Percentiles rank a stretch among this genome's conserved stretches.
Conservation (phyloP, 2,113 vertebrate species). For the Chaenocephalus aceratus region DNA sequence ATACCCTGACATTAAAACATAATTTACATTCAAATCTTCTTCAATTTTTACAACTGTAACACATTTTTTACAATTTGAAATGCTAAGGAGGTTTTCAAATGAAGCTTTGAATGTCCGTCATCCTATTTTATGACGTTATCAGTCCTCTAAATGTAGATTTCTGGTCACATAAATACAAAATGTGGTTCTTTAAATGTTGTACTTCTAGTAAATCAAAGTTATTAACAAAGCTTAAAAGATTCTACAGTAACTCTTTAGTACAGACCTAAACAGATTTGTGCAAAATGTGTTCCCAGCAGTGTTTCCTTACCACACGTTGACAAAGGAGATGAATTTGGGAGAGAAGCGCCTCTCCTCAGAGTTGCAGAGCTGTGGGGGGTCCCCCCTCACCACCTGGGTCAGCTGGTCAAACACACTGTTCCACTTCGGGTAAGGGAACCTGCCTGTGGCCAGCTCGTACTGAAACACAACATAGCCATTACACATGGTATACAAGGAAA, state of each 20-base stretch:
- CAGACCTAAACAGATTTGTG: not conserved
- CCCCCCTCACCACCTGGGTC: constrained; percentile 98
- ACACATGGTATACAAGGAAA: not conserved
- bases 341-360: constrained; percentile 98
- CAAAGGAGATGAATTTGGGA: constrained; percentile 98
- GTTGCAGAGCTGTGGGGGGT: constrained; percentile 97
- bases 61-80: too few relatives aligned
- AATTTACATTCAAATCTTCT: not conserved
- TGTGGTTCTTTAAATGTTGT: too few relatives aligned
- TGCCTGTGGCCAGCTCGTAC: constrained; percentile 96
- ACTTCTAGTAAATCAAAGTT: too few relatives aligned
- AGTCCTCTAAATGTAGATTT: too few relatives aligned
- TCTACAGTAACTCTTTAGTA: too few relatives aligned
- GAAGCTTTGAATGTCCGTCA: too few relatives aligned
- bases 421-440: constrained; percentile 99
- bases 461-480: constrained; percentile 62
- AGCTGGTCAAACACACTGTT: constrained; percentile 99
- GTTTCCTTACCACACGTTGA: constrained; percentile 95
- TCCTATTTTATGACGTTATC: too few relatives aligned
- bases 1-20: not conserved
- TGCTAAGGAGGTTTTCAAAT: too few relatives aligned
- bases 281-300: too few relatives aligned
- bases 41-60: not conserved
- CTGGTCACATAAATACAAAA: too few relatives aligned
- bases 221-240: too few relatives aligned